A percentile compares a stretch with the other conserved stretches of the same genome.
These are phyloP conservation scores for Schizopygopsis pylzovi DNA, from an alignment of 2,797 vertebrate species.

Conservation along the genomic window DNA sequence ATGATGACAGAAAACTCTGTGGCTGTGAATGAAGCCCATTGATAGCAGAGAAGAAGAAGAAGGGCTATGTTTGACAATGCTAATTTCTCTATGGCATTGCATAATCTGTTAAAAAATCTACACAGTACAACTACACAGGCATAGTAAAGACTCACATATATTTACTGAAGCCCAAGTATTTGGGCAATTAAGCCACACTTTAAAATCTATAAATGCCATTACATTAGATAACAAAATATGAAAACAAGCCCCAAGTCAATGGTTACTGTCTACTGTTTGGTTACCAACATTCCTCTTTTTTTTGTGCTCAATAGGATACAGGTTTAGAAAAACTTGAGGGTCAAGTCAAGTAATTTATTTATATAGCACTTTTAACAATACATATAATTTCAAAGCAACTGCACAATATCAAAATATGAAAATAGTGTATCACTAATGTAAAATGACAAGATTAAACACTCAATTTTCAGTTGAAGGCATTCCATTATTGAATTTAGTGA, in stretches of 20 bases:
- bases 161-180: neutral
- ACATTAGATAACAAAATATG: neutral
- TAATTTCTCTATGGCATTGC: slow-evolving; percentile 35
- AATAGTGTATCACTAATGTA: too few relatives aligned
- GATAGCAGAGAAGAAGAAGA: slow-evolving; percentile 40
- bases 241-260: neutral
- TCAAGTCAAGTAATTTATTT: too few relatives aligned
- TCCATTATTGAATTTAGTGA: too few relatives aligned
- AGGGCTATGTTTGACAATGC: slow-evolving; percentile 10
- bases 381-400: too few relatives aligned
- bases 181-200: neutral
- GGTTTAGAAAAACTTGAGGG: neutral
- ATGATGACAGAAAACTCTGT: slow-evolving; percentile 27
- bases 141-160: slow-evolving; percentile 6
- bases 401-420: too few relatives aligned
- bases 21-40: slow-evolving; percentile 60
- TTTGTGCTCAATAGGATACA: neutral
- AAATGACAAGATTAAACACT: too few relatives aligned
- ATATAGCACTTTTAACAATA: too few relatives aligned
- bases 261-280: neutral
- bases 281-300: neutral
- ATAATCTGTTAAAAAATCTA: slow-evolving; percentile 45
- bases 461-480: too few relatives aligned
- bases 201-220: neutral
- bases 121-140: slow-evolving; percentile 6